phyloP scores from a whole-genome alignment of 2,113 vertebrate genomes.

The Coptodon bakossiorum region DNA sequence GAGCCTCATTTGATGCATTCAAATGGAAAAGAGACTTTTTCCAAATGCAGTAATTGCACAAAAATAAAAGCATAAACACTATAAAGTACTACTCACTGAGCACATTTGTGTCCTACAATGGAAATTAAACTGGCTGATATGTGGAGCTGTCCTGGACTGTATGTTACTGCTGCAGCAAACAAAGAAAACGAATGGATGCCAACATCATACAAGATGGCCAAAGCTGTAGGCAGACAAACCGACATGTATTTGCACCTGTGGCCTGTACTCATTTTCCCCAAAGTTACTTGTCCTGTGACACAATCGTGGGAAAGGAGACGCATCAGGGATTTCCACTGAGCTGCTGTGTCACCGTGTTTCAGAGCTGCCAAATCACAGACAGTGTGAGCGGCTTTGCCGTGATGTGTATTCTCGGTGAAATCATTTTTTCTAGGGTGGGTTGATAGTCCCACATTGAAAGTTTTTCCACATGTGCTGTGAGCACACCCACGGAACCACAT shows the following conservation, averaged over 20 bases:
- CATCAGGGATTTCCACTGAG: background rate
- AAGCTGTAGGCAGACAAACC: background rate
- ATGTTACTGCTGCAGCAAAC: background rate
- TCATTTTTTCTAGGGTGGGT: background rate
- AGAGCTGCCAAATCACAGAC: background rate
- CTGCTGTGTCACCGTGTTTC: background rate
- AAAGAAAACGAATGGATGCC: background rate
- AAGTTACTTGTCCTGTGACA: background rate
- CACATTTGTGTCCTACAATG: background rate
- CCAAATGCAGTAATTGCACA: background rate
- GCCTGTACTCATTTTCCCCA: background rate
- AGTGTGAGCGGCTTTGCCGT: background rate
- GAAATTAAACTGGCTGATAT: background rate
- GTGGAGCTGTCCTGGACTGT: background rate
- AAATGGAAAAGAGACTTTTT: background rate
- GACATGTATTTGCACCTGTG: background rate
- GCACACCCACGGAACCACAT: background rate
- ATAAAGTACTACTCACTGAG: background rate
- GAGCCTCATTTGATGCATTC: background rate
- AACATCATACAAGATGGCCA: background rate
- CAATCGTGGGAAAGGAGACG: fast-evolving
- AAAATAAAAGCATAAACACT: background rate
- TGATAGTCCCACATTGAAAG: background rate
- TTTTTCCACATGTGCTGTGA: slow-evolving; percentile 21
- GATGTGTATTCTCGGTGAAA: background rate